Base-by-base conservation (phyloP, 1,140 invertebrate species). In the Dinoponera quadriceps region DNA sequence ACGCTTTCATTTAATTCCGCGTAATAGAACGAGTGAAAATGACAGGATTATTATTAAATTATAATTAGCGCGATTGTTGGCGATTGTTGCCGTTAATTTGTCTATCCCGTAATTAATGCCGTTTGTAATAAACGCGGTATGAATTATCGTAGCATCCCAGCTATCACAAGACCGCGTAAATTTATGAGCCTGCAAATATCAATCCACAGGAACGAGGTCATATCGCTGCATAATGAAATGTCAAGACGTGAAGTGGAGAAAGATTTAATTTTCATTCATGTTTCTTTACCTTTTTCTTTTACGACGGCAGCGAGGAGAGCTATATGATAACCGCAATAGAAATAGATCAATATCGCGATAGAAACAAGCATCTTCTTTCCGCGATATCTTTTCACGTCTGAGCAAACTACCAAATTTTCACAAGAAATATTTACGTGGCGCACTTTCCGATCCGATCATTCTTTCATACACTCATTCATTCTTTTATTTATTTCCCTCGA, bases 81-180 rank as follows among this genome's bases (percentile, higher is more conserved):
- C 22, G 44, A 71, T 59, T 71, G 65, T 59, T 69, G 13, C 33
- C 51, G 16, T 57, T 71, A 80, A 38, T 69, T 80, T 48, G 57
- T 80, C 75, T 71, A 80, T 80, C 54, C 14, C 33, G 51, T 80
- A 80, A 80, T 80, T 80, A 69, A 80, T 80, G 44, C 57, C 54
- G 57, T 44, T n/a, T 51, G 57, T 69, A 78, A 69, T 48, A 48
- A 66, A 49, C 38, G 14, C 29, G 44, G 55, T 57, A 80, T 80
- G 13, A 59, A 59, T 71, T 69, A 66, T 77, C 49, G 22, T 13
- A 18, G 29, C 71, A 44, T 59, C 33, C 66, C 22, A 25, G 57
- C 57, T 20, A 69, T 27, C 63, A 44, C 18, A 3, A 27, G 13
- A 13, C 14, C 38, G 57, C 4, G 18, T 49, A 27, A 22, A 25